Base-by-base conservation (phyloP, 2,113 vertebrate genomes). In the Mesitornis unicolor region DNA sequence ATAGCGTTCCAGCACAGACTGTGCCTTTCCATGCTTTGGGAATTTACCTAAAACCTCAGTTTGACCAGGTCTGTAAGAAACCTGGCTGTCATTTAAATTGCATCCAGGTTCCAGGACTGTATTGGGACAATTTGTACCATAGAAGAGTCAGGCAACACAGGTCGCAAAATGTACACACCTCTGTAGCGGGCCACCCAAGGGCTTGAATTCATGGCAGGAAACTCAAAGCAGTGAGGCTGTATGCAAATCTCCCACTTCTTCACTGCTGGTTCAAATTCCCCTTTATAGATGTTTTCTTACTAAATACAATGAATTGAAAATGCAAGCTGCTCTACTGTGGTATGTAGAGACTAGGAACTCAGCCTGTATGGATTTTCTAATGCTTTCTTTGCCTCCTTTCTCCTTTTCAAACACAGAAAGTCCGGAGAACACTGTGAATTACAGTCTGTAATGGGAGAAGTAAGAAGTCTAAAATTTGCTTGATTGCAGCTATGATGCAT, bases 401-500 rank as follows among this genome's bases (percentile, higher is more conserved):
- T 86, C 59, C 50, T 83, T 91, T 78, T 47, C n/a, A 93, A 93
- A 86, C 33, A 69, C n/a, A 29, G n/a, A 35, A 74, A n/a, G 12
- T 77, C 21, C 9, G 2, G 7, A 70, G 47, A 90, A 89, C 33
- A 73, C 40, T 48, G 22, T 59, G 89, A 80, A 67, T 81, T 88
- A 80, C 0, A 0, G 1, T 70, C 54, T 51, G 11, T 48, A 88
- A 81, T 29, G 36, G 47, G 47, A 96, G 43, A 90, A 85, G 38
- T 28, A 90, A 79, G 54, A 91, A 91, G 63, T 33, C 50, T 88
- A 71, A 91, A 83, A 92, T 92, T 68, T 71, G 42, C 31, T 90
- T 68, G 79, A 90, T 78, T 86, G 90, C 56, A 82, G 43, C 83
- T 70, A 50, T 71, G 68, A 80, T 88, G 76, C 88, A 88, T 94